A percentile compares a stretch with the other conserved stretches of the same genome.
Conservation (phyloP, 2,113 vertebrate species). For the Zosterops pallidus region DNA sequence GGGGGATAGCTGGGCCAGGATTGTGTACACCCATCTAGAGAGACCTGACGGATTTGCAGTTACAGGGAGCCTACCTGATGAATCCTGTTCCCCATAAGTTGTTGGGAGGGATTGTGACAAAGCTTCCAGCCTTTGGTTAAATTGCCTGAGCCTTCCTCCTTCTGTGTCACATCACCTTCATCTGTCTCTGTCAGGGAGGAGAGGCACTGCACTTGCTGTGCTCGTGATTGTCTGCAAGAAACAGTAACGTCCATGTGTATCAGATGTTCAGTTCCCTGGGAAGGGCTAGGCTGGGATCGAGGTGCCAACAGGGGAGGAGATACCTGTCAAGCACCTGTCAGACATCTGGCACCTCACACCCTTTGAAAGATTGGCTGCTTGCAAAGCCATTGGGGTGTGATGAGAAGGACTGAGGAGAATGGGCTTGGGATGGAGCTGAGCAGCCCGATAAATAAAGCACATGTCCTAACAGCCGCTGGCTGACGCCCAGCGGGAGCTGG, state of each 20-base stretch:
- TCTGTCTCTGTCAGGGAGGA: not conserved
- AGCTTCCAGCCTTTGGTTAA: not conserved
- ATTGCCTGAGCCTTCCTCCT: not conserved
- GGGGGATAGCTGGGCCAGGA: not conserved
- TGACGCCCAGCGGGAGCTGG: not conserved
- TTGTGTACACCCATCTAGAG: not conserved
- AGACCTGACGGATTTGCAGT: not conserved
- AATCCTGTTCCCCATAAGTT: not conserved
- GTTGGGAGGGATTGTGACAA: not conserved
- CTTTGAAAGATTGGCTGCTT: not conserved
- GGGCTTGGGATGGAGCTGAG: not conserved
- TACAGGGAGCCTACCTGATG: rapidly evolving
- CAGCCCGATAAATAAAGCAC: not conserved
- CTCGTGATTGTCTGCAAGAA: not conserved
- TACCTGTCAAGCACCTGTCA: not conserved
- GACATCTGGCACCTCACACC: not conserved
- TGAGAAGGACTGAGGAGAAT: not conserved
- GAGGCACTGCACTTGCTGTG: rapidly evolving
- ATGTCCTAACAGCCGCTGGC: not conserved
- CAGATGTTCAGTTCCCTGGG: not conserved
- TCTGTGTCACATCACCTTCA: not conserved
- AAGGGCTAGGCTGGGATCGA: not conserved
- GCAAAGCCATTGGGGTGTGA: not conserved
- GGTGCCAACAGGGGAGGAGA: not conserved
- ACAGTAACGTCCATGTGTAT: rapidly evolving